Evolutionary conservation across 2,113 vertebrate species (phyloP).

Genomic region (Pongo pygmaeus): DNA sequence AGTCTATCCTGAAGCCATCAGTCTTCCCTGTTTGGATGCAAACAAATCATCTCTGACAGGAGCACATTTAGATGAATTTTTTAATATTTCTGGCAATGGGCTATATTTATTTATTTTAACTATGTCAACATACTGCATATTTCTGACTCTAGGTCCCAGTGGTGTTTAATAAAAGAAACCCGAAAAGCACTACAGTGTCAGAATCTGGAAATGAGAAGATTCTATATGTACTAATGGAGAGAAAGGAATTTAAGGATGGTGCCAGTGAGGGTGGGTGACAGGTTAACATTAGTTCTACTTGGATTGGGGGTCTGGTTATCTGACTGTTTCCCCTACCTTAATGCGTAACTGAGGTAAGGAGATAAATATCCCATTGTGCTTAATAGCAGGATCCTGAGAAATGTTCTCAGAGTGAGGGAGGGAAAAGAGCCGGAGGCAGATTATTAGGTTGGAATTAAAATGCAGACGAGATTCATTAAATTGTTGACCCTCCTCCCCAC

Average conservation of each 20-base stretch:
- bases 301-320: conserved; percentile 24
- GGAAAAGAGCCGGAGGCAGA: conserved; percentile 84
- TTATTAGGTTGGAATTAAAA: conserved; percentile 88
- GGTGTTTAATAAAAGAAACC: conserved; percentile 74
- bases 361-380: conserved; percentile 80
- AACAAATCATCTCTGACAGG: conserved; percentile 72
- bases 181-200: conserved; percentile 58
- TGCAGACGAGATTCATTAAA: conserved; percentile 88
- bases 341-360: conserved; percentile 58
- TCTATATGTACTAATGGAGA: conserved; percentile 2
- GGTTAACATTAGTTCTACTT: conserved; percentile 47
- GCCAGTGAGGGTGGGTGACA: conserved; percentile 1
- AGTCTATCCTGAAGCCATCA: conserved; percentile 56
- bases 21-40: conserved; percentile 29
- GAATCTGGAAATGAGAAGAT: not conserved
- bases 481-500: conserved; percentile 86
- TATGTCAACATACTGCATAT: conserved; percentile 77
- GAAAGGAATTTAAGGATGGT: conserved; percentile 5
- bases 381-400: conserved; percentile 79
- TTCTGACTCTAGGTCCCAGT: conserved; percentile 71
- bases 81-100: conserved; percentile 61
- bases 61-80: conserved; percentile 66
- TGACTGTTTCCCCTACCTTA: conserved; percentile 46
- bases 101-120: conserved; percentile 80
- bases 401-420: conserved; percentile 74